Evolutionary conservation across 2,113 vertebrate genomes (phyloP).

Genomic region (Colinus virginianus): DNA sequence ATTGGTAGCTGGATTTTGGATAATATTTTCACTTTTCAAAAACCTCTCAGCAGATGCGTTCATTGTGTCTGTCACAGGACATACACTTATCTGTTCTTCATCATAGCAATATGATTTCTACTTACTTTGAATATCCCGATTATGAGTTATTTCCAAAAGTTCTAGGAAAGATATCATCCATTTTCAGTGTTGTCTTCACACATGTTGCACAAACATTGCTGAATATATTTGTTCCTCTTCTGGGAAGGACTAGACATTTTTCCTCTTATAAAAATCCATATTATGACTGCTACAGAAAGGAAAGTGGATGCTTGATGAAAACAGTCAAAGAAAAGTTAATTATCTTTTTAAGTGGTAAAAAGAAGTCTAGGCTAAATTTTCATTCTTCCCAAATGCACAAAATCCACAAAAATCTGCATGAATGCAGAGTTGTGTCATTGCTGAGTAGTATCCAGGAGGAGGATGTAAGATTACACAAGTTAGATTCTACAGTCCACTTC

Average conservation of each 20-base stretch:
- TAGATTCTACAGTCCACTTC: background rate
- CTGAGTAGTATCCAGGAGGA: background rate
- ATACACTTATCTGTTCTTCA: background rate
- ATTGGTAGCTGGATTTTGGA: background rate
- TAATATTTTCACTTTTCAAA: background rate
- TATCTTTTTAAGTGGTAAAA: background rate
- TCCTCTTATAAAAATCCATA: background rate
- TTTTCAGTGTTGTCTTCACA: background rate
- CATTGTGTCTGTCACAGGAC: background rate
- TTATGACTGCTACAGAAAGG: background rate
- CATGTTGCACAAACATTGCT: background rate
- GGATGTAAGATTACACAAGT: background rate
- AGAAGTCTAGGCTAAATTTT: background rate
- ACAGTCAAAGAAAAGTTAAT: background rate
- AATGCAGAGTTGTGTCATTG: background rate
- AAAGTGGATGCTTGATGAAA: background rate
- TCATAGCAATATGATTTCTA: background rate
- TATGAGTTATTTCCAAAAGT: background rate
- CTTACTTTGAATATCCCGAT: background rate
- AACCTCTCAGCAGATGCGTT: background rate
- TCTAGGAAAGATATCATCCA: background rate
- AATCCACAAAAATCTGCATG: background rate
- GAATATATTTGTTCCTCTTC: background rate
- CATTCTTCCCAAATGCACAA: background rate
- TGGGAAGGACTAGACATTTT: background rate